phyloP scores from a whole-genome alignment of 2,797 vertebrate species.

The Corythornis leucogaster region DNA sequence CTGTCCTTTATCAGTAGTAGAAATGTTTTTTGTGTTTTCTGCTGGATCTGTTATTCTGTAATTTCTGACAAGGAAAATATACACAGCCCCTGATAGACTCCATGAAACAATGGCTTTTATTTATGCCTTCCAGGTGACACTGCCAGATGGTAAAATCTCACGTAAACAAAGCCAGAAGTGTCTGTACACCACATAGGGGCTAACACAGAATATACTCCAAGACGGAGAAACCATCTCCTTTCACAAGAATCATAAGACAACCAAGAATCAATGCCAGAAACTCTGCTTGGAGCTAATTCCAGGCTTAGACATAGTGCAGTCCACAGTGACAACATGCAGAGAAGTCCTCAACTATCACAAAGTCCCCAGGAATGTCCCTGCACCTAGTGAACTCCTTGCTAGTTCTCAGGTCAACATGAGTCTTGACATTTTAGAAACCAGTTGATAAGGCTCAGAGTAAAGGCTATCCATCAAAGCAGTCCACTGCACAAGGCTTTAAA shows the following conservation, averaged over 20 bases:
- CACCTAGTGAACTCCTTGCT: background rate
- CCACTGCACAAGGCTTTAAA: background rate
- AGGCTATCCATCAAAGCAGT: background rate
- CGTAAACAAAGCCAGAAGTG: background rate
- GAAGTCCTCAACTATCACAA: background rate
- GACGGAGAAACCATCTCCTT: background rate
- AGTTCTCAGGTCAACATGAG: background rate
- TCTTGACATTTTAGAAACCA: background rate
- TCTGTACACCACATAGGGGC: fast-evolving
- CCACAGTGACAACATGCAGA: background rate
- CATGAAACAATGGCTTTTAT: slow-evolving; percentile 20
- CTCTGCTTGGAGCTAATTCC: background rate
- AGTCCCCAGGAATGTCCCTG: background rate
- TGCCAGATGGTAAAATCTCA: slow-evolving; percentile 27
- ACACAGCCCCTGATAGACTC: background rate
- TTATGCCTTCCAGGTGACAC: slow-evolving; percentile 50
- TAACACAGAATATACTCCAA: background rate
- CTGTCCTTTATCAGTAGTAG: slow-evolving; percentile 1
- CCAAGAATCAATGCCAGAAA: background rate
- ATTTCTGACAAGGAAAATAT: slow-evolving; percentile 26
- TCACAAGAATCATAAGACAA: background rate
- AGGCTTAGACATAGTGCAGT: background rate
- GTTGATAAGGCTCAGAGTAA: background rate
- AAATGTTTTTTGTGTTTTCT: background rate
- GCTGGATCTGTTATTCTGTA: background rate